A percentile compares a stretch with the other conserved stretches of the same genome.
phyloP scores from a whole-genome alignment of 2,797 vertebrate genomes.

The Acomys russatus region DNA sequence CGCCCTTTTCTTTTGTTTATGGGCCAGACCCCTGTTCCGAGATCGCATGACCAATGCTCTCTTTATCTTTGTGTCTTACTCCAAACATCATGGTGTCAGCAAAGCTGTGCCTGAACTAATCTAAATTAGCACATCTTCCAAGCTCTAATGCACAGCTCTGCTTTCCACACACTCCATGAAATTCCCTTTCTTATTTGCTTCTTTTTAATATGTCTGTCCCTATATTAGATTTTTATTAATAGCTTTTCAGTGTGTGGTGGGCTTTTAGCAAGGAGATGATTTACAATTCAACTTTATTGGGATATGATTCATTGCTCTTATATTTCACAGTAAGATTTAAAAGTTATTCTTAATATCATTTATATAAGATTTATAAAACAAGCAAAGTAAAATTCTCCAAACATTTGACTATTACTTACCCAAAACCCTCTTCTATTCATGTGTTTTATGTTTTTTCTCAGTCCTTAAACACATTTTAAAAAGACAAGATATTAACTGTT shows the following conservation, averaged over 20 bases:
- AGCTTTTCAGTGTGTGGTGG: background rate
- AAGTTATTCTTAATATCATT: constrained; percentile 37
- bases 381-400: background rate
- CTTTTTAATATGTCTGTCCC: constrained; percentile 1
- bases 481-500: background rate
- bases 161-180: background rate
- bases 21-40: background rate
- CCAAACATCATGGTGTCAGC: background rate
- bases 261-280: background rate
- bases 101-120: background rate
- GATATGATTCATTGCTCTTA: constrained; percentile 3
- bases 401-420: background rate
- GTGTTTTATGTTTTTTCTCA: constrained; percentile 38
- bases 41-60: background rate
- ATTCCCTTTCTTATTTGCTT: background rate
- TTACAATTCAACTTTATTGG: constrained; percentile 7
- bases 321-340: background rate
- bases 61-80: background rate
- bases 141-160: background rate
- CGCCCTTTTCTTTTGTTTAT: background rate
- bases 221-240: constrained; percentile 4
- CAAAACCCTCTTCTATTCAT: background rate
- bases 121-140: background rate
- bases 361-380: constrained; percentile 8
- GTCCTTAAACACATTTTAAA: background rate